phyloP scores from a whole-genome alignment of 2,797 vertebrate genomes.

The Percopsis omiscomaycus region DNA sequence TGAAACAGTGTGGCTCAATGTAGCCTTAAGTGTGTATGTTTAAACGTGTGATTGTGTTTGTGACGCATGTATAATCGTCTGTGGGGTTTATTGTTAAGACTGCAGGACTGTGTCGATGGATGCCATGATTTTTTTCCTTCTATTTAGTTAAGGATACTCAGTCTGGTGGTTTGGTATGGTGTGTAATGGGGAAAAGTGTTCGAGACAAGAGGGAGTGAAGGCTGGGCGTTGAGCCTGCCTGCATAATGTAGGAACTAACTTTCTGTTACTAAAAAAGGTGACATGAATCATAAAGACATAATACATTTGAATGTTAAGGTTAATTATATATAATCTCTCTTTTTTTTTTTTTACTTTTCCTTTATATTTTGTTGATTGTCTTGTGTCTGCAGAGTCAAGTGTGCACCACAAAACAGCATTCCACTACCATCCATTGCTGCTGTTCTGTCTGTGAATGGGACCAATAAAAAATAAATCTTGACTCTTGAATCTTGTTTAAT shows the following conservation, averaged over 20 bases:
- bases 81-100: slow-evolving; percentile 51
- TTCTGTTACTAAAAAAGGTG: not conserved
- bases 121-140: slow-evolving; percentile 57
- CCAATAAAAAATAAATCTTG: too few relatives aligned
- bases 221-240: not conserved
- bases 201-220: not conserved
- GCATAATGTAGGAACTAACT: not conserved
- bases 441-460: too few relatives aligned
- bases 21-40: slow-evolving; percentile 69
- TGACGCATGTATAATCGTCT: slow-evolving; percentile 46
- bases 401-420: too few relatives aligned
- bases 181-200: not conserved
- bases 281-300: too few relatives aligned
- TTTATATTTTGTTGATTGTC: too few relatives aligned
- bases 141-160: slow-evolving; percentile 37
- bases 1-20: slow-evolving; percentile 45
- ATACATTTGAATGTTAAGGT: too few relatives aligned
- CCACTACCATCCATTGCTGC: too few relatives aligned
- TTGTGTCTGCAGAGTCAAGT: too few relatives aligned
- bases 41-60: slow-evolving; percentile 34
- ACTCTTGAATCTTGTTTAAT: too few relatives aligned
- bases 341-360: too few relatives aligned
- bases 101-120: slow-evolving; percentile 46
- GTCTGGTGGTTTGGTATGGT: slow-evolving; percentile 26
- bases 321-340: too few relatives aligned